phyloP scores from a whole-genome alignment of 2,797 vertebrate genomes.

The Chaetophractus vellerosus region DNA sequence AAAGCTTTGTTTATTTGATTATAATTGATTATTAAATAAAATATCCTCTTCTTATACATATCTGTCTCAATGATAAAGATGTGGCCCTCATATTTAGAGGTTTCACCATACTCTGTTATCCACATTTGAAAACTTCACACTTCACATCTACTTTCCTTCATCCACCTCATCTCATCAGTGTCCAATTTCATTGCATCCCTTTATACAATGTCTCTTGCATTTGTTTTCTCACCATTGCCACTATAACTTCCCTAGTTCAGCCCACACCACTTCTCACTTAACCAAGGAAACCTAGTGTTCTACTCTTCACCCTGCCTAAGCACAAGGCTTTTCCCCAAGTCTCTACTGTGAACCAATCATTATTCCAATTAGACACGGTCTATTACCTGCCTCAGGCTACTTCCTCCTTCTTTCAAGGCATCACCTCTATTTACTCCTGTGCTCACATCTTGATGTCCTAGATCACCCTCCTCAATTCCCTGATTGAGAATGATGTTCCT shows the following conservation, averaged over 20 bases:
- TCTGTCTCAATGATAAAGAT: background rate
- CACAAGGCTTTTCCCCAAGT: background rate
- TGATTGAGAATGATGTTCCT: background rate
- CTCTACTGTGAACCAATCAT: background rate
- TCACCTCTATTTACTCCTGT: background rate
- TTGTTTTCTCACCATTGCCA: background rate
- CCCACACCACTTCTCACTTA: background rate
- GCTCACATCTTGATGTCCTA: background rate
- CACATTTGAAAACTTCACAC: background rate
- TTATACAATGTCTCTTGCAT: background rate
- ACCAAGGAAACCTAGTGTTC: background rate
- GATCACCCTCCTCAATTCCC: background rate
- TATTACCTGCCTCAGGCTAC: background rate
- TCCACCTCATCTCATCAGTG: background rate
- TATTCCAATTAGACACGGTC: background rate
- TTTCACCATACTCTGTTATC: background rate
- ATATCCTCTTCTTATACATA: background rate
- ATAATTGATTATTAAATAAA: background rate
- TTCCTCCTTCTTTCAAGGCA: background rate
- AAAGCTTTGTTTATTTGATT: slow-evolving; percentile 2
- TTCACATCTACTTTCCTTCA: background rate
- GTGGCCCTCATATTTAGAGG: background rate
- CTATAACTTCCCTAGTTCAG: background rate
- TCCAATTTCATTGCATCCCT: background rate
- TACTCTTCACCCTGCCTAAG: background rate